Conservation (phyloP, 2,797 vertebrate species). For the Pampus argenteus region DNA sequence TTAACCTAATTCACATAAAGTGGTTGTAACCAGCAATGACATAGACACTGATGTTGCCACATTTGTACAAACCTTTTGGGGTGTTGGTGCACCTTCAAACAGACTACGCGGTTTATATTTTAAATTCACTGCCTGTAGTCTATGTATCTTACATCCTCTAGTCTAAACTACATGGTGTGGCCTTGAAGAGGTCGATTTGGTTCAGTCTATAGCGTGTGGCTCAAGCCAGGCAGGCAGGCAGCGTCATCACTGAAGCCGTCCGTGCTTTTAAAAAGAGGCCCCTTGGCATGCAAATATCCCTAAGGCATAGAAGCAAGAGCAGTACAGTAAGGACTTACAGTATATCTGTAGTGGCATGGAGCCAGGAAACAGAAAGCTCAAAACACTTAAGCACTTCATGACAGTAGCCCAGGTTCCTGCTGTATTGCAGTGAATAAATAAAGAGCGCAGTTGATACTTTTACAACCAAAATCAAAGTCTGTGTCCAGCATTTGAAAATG, state of each 20-base stretch:
- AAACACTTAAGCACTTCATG: conserved; percentile 27
- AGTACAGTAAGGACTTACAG: conserved; percentile 21
- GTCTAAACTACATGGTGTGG: conserved; percentile 16
- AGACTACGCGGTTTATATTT: neutral
- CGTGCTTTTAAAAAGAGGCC: conserved; percentile 41
- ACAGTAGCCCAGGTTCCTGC: conserved; percentile 20
- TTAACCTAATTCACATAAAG: conserved; percentile 34
- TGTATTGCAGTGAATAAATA: conserved; percentile 35
- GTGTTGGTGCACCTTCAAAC: neutral
- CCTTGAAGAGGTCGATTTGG: conserved; percentile 23
- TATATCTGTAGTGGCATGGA: conserved; percentile 45
- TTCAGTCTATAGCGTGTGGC: conserved; percentile 33
- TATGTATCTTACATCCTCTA: conserved; percentile 4
- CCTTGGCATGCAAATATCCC: conserved; percentile 42
- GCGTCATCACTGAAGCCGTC: conserved; percentile 20
- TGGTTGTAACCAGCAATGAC: neutral
- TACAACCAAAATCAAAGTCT: conserved; percentile 44
- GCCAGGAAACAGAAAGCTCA: conserved; percentile 32
- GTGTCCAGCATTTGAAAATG: conserved; percentile 23
- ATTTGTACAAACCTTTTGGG: neutral
- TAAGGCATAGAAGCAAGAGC: conserved; percentile 39
- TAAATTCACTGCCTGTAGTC: neutral
- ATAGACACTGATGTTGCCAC: neutral
- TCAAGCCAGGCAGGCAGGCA: conserved; percentile 26
- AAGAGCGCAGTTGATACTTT: conserved; percentile 23